Evolutionary conservation across 2,888 invertebrate species (phyloP).

Genomic region (Ophioninae sp.): DNA sequence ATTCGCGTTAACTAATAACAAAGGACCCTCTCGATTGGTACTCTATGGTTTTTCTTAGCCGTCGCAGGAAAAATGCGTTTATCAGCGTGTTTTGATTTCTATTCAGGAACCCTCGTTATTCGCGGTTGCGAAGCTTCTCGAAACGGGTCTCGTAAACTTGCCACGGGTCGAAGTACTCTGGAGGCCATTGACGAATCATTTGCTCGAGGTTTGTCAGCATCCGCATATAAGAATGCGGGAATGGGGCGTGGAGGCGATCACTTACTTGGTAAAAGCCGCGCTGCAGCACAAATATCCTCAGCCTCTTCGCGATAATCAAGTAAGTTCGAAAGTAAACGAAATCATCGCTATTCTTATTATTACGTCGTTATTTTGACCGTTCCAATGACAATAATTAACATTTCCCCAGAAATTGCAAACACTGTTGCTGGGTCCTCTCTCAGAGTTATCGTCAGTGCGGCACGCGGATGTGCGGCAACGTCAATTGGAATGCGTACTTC

Average conservation of each 20-base stretch:
- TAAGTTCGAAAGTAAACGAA: slow-evolving; percentile 72
- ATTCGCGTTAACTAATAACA: background rate
- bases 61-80: background rate
- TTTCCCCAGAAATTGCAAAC: slow-evolving; percentile 88
- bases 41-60: background rate
- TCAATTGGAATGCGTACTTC: slow-evolving; percentile 96
- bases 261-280: slow-evolving; percentile 95
- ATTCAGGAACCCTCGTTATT: slow-evolving; percentile 96
- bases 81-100: background rate
- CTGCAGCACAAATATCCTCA: slow-evolving; percentile 92
- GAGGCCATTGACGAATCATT: slow-evolving; percentile 96
- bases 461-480: slow-evolving; percentile 97
- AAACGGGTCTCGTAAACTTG: slow-evolving; percentile 97
- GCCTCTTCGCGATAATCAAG: slow-evolving; percentile 92
- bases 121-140: slow-evolving; percentile 98
- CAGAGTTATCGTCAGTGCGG: slow-evolving; percentile 93
- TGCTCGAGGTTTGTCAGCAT: slow-evolving; percentile 98
- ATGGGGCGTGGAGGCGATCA: slow-evolving; percentile 98
- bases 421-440: slow-evolving; percentile 92
- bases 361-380: background rate
- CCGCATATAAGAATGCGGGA: slow-evolving; percentile 97
- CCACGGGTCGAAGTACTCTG: slow-evolving; percentile 96
- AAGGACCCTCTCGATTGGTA: background rate
- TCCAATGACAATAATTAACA: slow-evolving; percentile 26
- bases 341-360: background rate